phyloP scores from a whole-genome alignment of 2,113 vertebrate species.

The Lepisosteus oculatus region DNA sequence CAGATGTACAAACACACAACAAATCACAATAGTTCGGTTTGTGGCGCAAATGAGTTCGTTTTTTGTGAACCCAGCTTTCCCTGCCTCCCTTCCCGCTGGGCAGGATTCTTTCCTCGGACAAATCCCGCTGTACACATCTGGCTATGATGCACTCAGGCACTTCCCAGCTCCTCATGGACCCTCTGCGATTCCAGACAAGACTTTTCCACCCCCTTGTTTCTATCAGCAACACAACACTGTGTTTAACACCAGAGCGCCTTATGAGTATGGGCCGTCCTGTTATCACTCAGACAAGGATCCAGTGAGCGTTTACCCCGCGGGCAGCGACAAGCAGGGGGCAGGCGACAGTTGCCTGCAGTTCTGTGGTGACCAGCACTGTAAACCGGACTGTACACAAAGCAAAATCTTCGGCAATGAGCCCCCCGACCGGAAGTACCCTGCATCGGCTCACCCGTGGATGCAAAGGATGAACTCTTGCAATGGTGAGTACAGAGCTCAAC shows the following conservation, averaged over 20 bases:
- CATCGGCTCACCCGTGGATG: constrained; percentile 78
- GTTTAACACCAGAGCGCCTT: constrained; percentile 71
- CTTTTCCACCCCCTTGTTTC: constrained; percentile 71
- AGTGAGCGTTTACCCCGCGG: constrained; percentile 64
- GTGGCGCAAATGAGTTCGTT: constrained; percentile 82
- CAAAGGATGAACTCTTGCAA: constrained; percentile 78
- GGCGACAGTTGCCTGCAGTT: constrained; percentile 66
- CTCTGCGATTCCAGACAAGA: constrained; percentile 74
- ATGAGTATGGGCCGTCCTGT: constrained; percentile 76
- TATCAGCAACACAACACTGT: constrained; percentile 76
- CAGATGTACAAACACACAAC: constrained; percentile 87
- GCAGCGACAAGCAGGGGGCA: constrained; percentile 61
- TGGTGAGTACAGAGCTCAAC: constrained; percentile 55
- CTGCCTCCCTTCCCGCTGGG: constrained; percentile 74
- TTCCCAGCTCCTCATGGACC: constrained; percentile 76
- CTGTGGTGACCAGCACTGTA: constrained; percentile 70
- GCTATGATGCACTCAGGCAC: constrained; percentile 78
- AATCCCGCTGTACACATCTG: constrained; percentile 65
- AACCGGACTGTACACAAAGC: constrained; percentile 61
- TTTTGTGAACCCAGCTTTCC: constrained; percentile 80
- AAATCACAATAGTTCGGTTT: constrained; percentile 77
- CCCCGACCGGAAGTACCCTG: constrained; percentile 78
- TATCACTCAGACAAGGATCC: constrained; percentile 77
- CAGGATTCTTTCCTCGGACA: constrained; percentile 72
- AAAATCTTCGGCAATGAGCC: constrained; percentile 71